Percentiles rank a stretch among this genome's conserved stretches.
Evolutionary conservation across 2,797 vertebrate genomes (phyloP).

Genomic region (Spinibarbus caldwelli): DNA sequence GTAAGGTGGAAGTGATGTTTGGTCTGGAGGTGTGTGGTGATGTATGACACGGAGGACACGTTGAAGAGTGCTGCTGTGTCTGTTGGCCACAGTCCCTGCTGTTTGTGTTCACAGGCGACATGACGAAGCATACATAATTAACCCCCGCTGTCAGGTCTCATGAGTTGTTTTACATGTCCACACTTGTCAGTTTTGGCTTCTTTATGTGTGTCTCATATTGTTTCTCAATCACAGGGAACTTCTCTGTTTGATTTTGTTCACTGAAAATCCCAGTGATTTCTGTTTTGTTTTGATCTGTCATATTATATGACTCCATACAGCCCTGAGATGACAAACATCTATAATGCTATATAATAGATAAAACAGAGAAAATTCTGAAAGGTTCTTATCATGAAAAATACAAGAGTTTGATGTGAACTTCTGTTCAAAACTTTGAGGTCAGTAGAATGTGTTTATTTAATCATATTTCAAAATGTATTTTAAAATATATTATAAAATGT

Average conservation of each 20-base stretch:
- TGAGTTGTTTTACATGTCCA: slow-evolving; percentile 71
- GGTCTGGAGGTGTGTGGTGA: background rate
- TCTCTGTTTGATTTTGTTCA: slow-evolving; percentile 3
- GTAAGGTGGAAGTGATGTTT: background rate
- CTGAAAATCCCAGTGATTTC: background rate
- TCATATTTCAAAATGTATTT: background rate
- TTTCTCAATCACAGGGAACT: slow-evolving; percentile 9
- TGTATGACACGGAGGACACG: background rate
- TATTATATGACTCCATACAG: background rate
- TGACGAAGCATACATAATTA: slow-evolving; percentile 76
- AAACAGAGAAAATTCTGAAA: background rate
- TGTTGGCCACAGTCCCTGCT: slow-evolving; percentile 57
- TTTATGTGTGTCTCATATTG: slow-evolving; percentile 57
- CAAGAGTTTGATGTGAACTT: background rate
- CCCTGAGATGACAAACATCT: background rate
- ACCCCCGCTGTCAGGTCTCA: slow-evolving; percentile 69
- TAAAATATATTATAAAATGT: background rate
- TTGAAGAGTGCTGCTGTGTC: slow-evolving; percentile 4
- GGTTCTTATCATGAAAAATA: background rate
- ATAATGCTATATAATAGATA: background rate
- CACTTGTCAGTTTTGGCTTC: slow-evolving; percentile 69
- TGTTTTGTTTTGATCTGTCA: background rate
- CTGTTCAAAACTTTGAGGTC: background rate
- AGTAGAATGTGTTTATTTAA: background rate
- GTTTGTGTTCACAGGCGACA: slow-evolving; percentile 59